Percentiles rank a stretch among this genome's conserved stretches.
These are phyloP conservation scores for Athripsodes cinereus DNA, from an alignment of 2,888 invertebrate species.

Conservation along the genomic window DNA sequence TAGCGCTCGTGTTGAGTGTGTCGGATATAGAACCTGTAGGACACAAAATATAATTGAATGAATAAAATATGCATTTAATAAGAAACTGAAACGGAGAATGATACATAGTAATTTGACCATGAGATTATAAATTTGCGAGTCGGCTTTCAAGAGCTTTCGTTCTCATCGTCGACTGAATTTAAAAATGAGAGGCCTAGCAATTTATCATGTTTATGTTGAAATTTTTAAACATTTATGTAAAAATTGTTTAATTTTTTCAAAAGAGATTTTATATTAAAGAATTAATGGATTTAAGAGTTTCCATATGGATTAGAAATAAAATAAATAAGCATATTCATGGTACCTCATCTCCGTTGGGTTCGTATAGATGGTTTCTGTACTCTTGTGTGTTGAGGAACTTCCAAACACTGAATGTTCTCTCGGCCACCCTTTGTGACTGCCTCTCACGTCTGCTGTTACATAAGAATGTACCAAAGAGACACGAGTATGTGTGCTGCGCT, in stretches of 20 bases:
- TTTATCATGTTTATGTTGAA: too few species aligned
- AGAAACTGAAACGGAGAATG: too few species aligned
- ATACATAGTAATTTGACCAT: too few species aligned
- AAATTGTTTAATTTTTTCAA: not conserved
- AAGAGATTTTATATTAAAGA: too few species aligned
- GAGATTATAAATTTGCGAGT: too few species aligned
- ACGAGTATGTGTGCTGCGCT: conserved; percentile 91
- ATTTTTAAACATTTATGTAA: not conserved
- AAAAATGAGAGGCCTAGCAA: too few species aligned
- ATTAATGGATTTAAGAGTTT: too few species aligned
- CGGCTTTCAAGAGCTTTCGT: too few species aligned
- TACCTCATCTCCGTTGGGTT: conserved; percentile 38
- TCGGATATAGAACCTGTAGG: conserved; percentile 76
- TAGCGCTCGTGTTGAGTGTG: conserved; percentile 76
- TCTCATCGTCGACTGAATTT: too few species aligned
- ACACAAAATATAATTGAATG: not conserved
- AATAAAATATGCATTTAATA: too few species aligned
- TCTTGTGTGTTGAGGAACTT: conserved; percentile 70
- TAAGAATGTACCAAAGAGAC: conserved; percentile 94
- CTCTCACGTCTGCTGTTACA: conserved; percentile 81
- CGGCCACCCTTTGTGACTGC: conserved; percentile 54
- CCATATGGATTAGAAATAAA: too few species aligned
- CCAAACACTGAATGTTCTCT: conserved; percentile 82
- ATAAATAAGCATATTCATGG: not conserved
- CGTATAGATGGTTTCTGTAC: conserved; percentile 84